Conservation (phyloP, 2,888 invertebrate genomes). For the Drosophila macrospina region DNA sequence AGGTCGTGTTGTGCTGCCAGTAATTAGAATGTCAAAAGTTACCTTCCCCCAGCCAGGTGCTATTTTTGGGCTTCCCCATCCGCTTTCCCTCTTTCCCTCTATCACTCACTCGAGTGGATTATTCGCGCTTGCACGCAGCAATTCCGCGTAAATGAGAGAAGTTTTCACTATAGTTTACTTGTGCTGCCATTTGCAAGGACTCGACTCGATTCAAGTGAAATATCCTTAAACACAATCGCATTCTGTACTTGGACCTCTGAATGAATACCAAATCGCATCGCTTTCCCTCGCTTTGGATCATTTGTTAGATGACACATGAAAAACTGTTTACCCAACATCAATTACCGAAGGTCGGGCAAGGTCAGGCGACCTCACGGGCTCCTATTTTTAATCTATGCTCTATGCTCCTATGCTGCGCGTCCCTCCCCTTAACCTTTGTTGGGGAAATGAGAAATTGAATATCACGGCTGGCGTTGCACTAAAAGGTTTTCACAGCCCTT, state of each 20-base stretch:
- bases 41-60: slow-evolving; percentile 15
- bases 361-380: slow-evolving; percentile 57
- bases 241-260: slow-evolving; percentile 11
- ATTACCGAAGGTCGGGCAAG: slow-evolving; percentile 71
- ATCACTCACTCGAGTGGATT: slow-evolving; percentile 29
- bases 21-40: slow-evolving; percentile 73
- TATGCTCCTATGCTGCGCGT: slow-evolving; percentile 20
- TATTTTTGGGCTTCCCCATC: slow-evolving; percentile 45
- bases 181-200: slow-evolving; percentile 10
- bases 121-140: slow-evolving; percentile 20
- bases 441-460: slow-evolving; percentile 66
- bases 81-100: background rate
- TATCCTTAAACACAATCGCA: background rate
- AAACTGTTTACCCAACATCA: slow-evolving; percentile 52
- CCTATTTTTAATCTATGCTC: slow-evolving; percentile 57
- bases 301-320: slow-evolving; percentile 76
- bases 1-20: slow-evolving; percentile 50
- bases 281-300: slow-evolving; percentile 42
- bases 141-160: slow-evolving; percentile 23
- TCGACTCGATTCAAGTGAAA: slow-evolving; percentile 11
- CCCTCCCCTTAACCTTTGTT: slow-evolving; percentile 20
- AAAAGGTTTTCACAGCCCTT: slow-evolving; percentile 76
- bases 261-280: background rate
- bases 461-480: slow-evolving; percentile 64
- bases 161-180: slow-evolving; percentile 14